Evolutionary conservation across 2,888 invertebrate species (phyloP).

Genomic region (Leptarthrus brevirostris): DNA sequence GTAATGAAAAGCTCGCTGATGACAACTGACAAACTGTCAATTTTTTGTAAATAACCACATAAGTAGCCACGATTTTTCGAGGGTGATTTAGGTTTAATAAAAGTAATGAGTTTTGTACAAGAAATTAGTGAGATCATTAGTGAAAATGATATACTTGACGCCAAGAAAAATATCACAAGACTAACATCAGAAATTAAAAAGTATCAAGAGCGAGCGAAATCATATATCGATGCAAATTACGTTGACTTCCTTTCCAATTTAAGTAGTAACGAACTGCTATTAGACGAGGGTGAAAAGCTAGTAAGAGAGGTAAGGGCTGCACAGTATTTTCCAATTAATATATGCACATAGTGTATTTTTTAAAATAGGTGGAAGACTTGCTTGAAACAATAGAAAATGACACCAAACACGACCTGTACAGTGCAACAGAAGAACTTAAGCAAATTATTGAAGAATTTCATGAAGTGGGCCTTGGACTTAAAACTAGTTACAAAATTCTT

Average conservation of each 20-base stretch:
- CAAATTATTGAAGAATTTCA: slow-evolving; percentile 70
- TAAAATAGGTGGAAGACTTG: slow-evolving; percentile 57
- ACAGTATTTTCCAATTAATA: not conserved
- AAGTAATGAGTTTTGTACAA: slow-evolving; percentile 54
- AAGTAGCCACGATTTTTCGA: too few species aligned
- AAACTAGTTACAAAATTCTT: slow-evolving; percentile 62
- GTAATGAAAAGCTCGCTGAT: too few species aligned
- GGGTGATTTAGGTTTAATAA: too few species aligned
- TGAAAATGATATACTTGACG: slow-evolving; percentile 56
- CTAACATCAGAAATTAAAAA: slow-evolving; percentile 61
- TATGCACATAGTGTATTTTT: not conserved
- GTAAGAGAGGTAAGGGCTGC: slow-evolving; percentile 58
- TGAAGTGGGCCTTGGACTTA: slow-evolving; percentile 71
- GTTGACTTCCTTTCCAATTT: slow-evolving; percentile 63
- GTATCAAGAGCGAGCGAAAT: slow-evolving; percentile 63
- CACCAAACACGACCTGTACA: slow-evolving; percentile 72
- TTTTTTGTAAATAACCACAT: too few species aligned
- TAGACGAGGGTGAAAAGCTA: slow-evolving; percentile 62
- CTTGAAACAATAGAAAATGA: slow-evolving; percentile 70
- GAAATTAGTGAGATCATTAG: slow-evolving; percentile 56
- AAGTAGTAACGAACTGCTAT: slow-evolving; percentile 61
- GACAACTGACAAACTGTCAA: too few species aligned
- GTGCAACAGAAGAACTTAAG: slow-evolving; percentile 73
- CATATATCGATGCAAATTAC: slow-evolving; percentile 65
- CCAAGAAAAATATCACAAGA: slow-evolving; percentile 61